These are phyloP conservation scores for Lissocephala sabroskyi DNA, from an alignment of 2,888 invertebrate genomes.

Conservation along the genomic window DNA sequence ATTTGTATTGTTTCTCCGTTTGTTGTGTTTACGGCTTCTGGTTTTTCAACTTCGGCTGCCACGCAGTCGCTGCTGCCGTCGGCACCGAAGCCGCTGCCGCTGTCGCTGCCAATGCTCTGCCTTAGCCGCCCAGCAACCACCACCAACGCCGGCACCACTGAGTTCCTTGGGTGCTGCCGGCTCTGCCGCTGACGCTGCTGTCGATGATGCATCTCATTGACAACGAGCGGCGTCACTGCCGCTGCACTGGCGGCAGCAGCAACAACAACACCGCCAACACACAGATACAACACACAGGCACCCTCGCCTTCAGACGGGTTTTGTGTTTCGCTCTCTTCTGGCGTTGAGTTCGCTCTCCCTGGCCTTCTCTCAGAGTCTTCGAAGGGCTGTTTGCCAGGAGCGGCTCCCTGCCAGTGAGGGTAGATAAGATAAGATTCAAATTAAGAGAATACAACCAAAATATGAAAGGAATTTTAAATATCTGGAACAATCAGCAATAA, in stretches of 20 bases:
- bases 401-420: no score
- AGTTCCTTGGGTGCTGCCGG: constrained; percentile 22
- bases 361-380: constrained; percentile 14
- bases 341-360: constrained; percentile 7
- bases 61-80: background rate
- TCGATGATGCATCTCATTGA: constrained; percentile 39
- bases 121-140: constrained; percentile 28
- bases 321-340: constrained; percentile 2
- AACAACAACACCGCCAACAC: constrained; percentile 15
- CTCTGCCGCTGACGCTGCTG: constrained; percentile 3
- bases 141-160: constrained; percentile 21
- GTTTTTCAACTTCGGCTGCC: constrained; percentile 34
- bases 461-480: no score
- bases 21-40: constrained; percentile 62
- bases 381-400: constrained; percentile 20
- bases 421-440: no score
- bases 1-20: constrained; percentile 58
- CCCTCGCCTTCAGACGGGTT: constrained; percentile 16
- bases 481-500: no score
- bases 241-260: constrained; percentile 14
- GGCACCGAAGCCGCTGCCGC: background rate
- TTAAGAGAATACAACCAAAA: no score
- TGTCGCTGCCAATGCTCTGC: constrained; percentile 4
- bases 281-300: constrained; percentile 6
- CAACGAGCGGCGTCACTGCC: constrained; percentile 32